A percentile compares a stretch with the other conserved stretches of the same genome.
phyloP scores from a whole-genome alignment of 2,797 vertebrate genomes.

The Hozukius guyotensis region DNA sequence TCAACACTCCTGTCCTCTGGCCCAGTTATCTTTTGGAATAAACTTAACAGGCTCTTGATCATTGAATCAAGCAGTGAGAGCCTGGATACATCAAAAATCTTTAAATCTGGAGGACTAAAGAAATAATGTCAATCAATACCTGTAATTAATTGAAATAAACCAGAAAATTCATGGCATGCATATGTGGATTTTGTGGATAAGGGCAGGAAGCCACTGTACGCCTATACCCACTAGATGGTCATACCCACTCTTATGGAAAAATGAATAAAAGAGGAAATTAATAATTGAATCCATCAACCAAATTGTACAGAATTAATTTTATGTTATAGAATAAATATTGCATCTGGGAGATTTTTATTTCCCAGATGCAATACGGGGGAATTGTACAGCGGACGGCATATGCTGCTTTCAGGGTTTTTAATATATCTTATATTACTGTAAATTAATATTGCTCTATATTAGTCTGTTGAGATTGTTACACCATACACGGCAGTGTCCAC shows the following conservation, averaged over 20 bases:
- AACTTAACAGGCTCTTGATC: conserved; percentile 1
- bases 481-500: neutral
- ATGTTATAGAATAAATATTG: neutral
- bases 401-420: neutral
- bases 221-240: neutral
- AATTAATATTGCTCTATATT: neutral
- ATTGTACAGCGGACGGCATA: neutral
- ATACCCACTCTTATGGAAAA: neutral
- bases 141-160: neutral
- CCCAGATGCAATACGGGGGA: neutral
- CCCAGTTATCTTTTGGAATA: neutral
- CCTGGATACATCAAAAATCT: neutral
- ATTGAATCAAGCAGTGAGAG: neutral
- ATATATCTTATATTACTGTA: neutral
- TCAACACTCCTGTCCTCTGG: neutral
- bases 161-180: neutral
- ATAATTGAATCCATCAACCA: neutral
- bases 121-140: neutral
- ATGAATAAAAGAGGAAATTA: neutral
- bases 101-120: neutral
- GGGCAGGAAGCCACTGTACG: neutral
- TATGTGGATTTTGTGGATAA: neutral
- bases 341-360: neutral
- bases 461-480: neutral
- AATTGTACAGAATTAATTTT: neutral